These are phyloP conservation scores for Panagrolaimus sp. DNA, from an alignment of 1,140 invertebrate species.

Conservation along the genomic window DNA sequence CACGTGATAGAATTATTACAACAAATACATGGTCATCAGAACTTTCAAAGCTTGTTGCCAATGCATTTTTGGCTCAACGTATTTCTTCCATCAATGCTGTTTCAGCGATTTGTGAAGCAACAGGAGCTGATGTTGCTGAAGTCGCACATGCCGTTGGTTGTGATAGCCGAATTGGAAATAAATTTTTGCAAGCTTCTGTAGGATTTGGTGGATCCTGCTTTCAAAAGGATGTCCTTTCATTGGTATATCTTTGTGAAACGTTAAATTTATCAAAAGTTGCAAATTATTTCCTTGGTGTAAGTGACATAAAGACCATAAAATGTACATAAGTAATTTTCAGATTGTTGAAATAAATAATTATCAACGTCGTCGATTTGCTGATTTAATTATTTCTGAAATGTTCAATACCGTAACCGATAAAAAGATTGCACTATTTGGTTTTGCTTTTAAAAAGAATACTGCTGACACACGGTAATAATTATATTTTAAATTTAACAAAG, in stretches of 20 bases:
- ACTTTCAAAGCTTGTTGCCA: constrained; percentile 91
- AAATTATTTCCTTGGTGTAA: constrained; percentile 87
- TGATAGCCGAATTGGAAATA: constrained; percentile 87
- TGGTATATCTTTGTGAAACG: constrained; percentile 95
- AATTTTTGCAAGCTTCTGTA: constrained; percentile 93
- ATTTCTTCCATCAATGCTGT: constrained; percentile 98
- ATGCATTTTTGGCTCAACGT: constrained; percentile 92
- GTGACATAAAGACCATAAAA: not conserved
- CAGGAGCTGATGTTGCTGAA: constrained; percentile 91
- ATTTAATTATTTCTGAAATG: constrained; percentile 81
- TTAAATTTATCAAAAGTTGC: constrained; percentile 91
- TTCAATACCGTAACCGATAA: constrained; percentile 97
- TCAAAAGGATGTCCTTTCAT: constrained; percentile 95
- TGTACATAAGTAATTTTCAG: constrained; percentile 57
- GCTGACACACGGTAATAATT: constrained; percentile 73
- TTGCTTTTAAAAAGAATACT: constrained; percentile 98
- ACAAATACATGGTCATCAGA: constrained; percentile 99
- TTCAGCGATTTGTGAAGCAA: constrained; percentile 93
- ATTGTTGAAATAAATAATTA: constrained; percentile 95
- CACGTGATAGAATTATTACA: constrained; percentile 81
- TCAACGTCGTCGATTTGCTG: constrained; percentile 84
- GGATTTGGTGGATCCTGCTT: constrained; percentile 98
- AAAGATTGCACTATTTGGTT: constrained; percentile 86
- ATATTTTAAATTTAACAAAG: no score
- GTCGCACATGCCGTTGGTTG: constrained; percentile 87